These are phyloP conservation scores for Cebus imitator DNA, from an alignment of 2,113 vertebrate genomes.

Conservation along the genomic window DNA sequence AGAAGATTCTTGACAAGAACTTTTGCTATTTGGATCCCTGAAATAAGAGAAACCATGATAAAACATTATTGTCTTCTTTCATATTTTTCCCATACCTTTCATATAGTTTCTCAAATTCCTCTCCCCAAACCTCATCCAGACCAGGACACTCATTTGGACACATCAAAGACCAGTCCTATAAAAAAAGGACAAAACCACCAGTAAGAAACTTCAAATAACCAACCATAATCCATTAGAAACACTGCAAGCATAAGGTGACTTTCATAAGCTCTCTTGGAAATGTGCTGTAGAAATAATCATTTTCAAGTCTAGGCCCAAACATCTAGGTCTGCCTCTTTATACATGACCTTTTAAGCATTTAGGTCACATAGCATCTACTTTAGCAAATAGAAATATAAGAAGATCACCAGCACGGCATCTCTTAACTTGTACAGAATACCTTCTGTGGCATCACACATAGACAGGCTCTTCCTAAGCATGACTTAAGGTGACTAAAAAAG, in stretches of 20 bases:
- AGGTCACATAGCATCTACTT: background rate
- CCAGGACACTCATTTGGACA: slow-evolving; percentile 96
- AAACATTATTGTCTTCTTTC: background rate
- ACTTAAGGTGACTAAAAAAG: background rate
- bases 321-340: background rate
- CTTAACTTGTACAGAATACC: slow-evolving; percentile 5
- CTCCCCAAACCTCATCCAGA: slow-evolving; percentile 96
- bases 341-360: slow-evolving; percentile 10
- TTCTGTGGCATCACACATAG: background rate
- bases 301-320: background rate
- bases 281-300: background rate
- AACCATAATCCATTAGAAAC: background rate
- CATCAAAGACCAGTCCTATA: slow-evolving; percentile 97
- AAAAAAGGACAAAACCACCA: background rate
- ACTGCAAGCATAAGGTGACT: background rate
- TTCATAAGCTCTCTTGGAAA: background rate
- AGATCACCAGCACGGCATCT: background rate
- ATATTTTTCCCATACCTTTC: slow-evolving; percentile 85
- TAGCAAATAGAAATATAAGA: slow-evolving; percentile 9
- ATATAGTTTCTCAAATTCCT: slow-evolving; percentile 96
- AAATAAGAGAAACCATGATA: slow-evolving; percentile 30
- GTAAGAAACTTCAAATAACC: background rate
- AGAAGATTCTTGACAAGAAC: background rate
- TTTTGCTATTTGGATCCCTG: background rate
- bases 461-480: background rate